Conservation (phyloP, 2,113 vertebrate genomes). For the Apteryx owenii region DNA sequence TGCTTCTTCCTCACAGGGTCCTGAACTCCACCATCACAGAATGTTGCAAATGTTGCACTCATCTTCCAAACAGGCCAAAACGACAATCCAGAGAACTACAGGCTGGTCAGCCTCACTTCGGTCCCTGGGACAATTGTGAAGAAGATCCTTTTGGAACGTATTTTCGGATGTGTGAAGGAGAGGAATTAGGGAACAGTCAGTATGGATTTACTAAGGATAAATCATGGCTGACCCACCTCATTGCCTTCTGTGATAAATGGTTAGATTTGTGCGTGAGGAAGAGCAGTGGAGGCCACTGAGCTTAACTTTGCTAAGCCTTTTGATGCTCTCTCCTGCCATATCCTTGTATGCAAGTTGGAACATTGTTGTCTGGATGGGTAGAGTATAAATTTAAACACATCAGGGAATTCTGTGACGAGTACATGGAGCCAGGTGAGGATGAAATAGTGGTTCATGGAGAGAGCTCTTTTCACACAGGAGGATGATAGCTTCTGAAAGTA, state of each 20-base stretch:
- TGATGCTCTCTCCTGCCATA: neutral
- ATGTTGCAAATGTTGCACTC: neutral
- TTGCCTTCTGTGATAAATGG: neutral
- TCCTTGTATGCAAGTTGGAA: neutral
- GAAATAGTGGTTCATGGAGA: slow-evolving; percentile 2
- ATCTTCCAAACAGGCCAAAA: neutral
- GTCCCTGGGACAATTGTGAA: fast-evolving
- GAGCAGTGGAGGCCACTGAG: neutral
- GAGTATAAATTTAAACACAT: neutral
- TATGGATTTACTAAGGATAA: neutral
- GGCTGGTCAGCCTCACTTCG: neutral
- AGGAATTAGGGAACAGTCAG: neutral
- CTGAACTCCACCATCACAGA: too few relatives aligned
- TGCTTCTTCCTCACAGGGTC: too few relatives aligned
- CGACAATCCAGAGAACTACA: neutral
- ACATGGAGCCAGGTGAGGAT: neutral
- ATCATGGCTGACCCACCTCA: neutral
- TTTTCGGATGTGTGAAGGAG: neutral
- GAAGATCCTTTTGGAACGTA: neutral
- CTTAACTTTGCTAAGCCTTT: neutral
- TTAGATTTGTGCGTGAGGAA: neutral
- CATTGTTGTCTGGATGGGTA: neutral
- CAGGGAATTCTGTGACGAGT: slow-evolving; percentile 12
- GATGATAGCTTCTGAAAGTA: neutral
- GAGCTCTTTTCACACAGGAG: neutral